Conservation (phyloP, 2,888 invertebrate species). For the Muscina levida region DNA sequence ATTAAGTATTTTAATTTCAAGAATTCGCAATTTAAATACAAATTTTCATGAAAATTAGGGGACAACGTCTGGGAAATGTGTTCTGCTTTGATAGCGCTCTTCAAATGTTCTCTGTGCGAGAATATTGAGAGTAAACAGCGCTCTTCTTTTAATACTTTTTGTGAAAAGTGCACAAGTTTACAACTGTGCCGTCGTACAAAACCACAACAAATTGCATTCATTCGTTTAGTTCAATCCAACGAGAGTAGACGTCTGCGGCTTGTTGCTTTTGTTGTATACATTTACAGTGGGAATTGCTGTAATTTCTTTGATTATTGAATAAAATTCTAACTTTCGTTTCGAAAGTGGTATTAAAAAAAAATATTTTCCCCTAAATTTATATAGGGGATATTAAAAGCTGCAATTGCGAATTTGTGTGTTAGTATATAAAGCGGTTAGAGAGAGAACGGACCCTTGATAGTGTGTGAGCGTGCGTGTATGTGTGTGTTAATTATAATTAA, state of each 20-base stretch:
- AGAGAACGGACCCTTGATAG: background rate
- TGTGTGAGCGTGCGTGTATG: slow-evolving; percentile 9
- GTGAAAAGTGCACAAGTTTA: slow-evolving; percentile 37
- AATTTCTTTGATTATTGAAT: background rate
- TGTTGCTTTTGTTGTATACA: background rate
- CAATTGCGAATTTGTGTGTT: background rate
- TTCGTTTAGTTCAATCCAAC: slow-evolving; percentile 55
- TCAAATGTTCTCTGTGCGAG: slow-evolving; percentile 25
- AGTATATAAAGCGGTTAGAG: background rate
- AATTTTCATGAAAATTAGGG: slow-evolving; percentile 19
- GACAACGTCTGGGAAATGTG: slow-evolving; percentile 4
- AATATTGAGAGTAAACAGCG: slow-evolving; percentile 49
- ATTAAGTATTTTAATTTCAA: slow-evolving; percentile 7
- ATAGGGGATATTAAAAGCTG: background rate
- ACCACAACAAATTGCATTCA: slow-evolving; percentile 55
- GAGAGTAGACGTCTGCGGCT: slow-evolving; percentile 41
- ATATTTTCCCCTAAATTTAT: too few relatives aligned
- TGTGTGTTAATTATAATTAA: slow-evolving; percentile 51
- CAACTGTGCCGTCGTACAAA: slow-evolving; percentile 41
- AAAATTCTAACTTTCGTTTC: background rate
- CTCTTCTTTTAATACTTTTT: slow-evolving; percentile 40
- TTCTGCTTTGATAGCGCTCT: slow-evolving; percentile 40
- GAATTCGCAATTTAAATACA: background rate
- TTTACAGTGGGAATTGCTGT: background rate
- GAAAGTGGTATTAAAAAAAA: background rate